Evolutionary conservation across 2,797 vertebrate genomes (phyloP).

Genomic region (Rhincodon typus): DNA sequence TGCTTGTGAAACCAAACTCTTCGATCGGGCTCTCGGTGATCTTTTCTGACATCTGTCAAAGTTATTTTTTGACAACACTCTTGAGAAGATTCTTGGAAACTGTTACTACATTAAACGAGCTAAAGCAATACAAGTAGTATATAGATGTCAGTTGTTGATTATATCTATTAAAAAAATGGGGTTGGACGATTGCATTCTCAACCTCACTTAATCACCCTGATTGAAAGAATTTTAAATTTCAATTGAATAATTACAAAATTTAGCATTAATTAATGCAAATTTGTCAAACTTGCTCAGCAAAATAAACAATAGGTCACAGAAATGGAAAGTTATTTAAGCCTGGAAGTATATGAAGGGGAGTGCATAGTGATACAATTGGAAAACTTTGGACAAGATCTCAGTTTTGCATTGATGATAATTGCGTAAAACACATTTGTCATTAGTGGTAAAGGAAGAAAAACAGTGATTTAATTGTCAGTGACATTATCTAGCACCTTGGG

Average conservation of each 20-base stretch:
- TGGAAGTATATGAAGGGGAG: not conserved
- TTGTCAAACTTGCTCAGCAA: not conserved
- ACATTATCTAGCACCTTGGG: not conserved
- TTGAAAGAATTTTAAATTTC: not conserved
- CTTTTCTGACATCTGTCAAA: not conserved
- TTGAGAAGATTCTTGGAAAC: not conserved
- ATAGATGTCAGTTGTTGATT: not conserved
- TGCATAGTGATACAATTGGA: not conserved
- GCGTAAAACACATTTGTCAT: not conserved
- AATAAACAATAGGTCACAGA: not conserved
- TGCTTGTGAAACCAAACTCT: not conserved
- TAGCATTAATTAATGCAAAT: not conserved
- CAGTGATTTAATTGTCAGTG: not conserved
- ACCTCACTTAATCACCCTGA: not conserved
- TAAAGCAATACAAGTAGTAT: not conserved
- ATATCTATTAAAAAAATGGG: not conserved
- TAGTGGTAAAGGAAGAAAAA: not conserved
- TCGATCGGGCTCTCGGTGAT: not conserved
- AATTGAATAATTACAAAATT: not conserved
- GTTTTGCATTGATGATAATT: not conserved
- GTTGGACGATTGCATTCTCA: not conserved
- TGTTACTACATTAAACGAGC: not conserved
- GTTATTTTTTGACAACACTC: not conserved
- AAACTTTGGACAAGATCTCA: not conserved
- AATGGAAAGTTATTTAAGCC: not conserved